Conservation (phyloP, 2,113 vertebrate species). For the Salvelinus sp. region DNA sequence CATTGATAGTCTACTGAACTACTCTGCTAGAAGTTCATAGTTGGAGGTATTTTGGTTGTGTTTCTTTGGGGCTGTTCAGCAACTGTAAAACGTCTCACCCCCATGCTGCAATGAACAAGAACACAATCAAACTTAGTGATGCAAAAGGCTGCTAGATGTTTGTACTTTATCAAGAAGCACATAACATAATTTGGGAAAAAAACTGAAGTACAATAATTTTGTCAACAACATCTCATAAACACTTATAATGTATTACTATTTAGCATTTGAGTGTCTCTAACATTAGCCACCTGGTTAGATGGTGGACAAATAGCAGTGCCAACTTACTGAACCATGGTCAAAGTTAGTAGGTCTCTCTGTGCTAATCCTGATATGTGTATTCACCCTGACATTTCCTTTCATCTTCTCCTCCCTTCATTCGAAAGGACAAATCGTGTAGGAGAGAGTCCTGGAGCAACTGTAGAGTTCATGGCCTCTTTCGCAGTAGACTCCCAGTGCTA, state of each 20-base stretch:
- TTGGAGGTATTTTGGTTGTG: not conserved
- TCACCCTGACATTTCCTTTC: not conserved
- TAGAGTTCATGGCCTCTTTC: slow-evolving; percentile 1
- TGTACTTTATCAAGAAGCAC: not conserved
- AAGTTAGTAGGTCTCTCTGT: not conserved
- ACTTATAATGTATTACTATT: too few species aligned
- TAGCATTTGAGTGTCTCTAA: not conserved
- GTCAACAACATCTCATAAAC: too few species aligned
- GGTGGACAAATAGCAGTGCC: not conserved
- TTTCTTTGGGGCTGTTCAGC: not conserved
- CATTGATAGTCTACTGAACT: not conserved
- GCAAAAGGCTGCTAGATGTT: not conserved
- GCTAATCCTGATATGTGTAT: slow-evolving; percentile 1
- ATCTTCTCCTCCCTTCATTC: not conserved
- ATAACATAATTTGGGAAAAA: not conserved
- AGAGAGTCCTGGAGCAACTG: not conserved
- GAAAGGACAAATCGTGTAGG: not conserved
- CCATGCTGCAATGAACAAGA: not conserved
- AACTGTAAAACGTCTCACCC: not conserved
- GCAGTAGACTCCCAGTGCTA: not conserved
- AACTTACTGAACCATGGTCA: not conserved
- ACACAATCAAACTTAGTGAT: not conserved
- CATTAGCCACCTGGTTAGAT: not conserved
- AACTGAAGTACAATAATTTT: too few species aligned
- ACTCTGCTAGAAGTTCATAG: not conserved